Conservation (phyloP, 1,140 invertebrate species). For the Microvelia longipes region DNA sequence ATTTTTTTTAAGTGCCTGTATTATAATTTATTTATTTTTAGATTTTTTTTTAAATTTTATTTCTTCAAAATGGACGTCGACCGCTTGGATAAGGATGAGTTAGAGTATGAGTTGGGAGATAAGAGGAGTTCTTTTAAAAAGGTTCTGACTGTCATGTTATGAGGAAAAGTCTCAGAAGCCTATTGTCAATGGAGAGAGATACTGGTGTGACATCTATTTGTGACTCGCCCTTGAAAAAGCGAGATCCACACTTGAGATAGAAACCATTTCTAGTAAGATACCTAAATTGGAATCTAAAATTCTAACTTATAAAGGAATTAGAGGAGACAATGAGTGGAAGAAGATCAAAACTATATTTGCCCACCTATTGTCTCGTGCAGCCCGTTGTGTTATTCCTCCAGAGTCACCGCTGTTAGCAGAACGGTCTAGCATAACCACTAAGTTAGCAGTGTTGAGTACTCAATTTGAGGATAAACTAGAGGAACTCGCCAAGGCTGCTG, state of each 20-base stretch:
- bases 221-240: not conserved
- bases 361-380: not conserved
- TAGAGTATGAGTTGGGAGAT: not conserved
- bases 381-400: not conserved
- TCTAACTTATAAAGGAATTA: not conserved
- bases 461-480: too few relatives aligned
- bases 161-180: not conserved
- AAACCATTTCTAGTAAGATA: not conserved
- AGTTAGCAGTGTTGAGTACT: not conserved
- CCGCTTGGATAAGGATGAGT: not conserved
- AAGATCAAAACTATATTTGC: not conserved
- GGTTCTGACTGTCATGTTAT: not conserved
- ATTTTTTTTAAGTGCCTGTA: too few relatives aligned
- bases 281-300: not conserved
- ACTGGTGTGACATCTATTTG: not conserved
- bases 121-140: not conserved
- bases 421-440: not conserved
- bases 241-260: not conserved
- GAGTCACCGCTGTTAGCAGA: not conserved
- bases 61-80: not conserved
- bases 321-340: not conserved
- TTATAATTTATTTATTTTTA: not conserved
- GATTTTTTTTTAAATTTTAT: not conserved
- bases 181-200: not conserved
- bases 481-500: too few relatives aligned